Conservation (phyloP, 2,797 vertebrate species). For the Morelia viridis region DNA sequence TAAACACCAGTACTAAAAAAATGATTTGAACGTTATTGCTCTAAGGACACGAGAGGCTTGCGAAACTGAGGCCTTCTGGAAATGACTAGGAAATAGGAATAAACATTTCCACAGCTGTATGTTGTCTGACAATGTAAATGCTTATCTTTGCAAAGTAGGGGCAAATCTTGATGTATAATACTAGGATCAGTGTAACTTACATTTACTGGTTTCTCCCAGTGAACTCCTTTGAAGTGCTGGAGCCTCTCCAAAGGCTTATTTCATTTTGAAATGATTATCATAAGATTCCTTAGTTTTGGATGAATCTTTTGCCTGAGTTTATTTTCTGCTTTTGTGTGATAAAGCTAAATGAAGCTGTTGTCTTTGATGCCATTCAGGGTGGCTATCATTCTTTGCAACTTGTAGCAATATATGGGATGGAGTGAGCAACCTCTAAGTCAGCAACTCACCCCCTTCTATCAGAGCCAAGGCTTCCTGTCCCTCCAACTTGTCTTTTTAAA, state of each 20-base stretch:
- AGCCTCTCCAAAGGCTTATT: slow-evolving; percentile 18
- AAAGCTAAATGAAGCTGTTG: slow-evolving; percentile 17
- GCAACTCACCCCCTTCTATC: neutral
- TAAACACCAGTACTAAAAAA: slow-evolving; percentile 10
- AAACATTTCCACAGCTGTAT: slow-evolving; percentile 6
- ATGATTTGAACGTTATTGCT: slow-evolving; percentile 23
- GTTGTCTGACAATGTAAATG: neutral
- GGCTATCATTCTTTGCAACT: slow-evolving; percentile 38
- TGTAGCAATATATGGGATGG: slow-evolving; percentile 44
- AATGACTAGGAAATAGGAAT: neutral
- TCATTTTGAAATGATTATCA: slow-evolving; percentile 26
- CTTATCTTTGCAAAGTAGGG: slow-evolving; percentile 29
- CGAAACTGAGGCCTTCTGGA: neutral
- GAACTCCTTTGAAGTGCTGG: slow-evolving; percentile 11
- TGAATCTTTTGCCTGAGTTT: neutral
- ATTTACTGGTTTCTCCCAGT: neutral
- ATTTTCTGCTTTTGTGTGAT: slow-evolving; percentile 32
- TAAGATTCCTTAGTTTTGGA: slow-evolving; percentile 15
- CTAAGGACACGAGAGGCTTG: neutral
- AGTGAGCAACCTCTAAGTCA: slow-evolving; percentile 13
- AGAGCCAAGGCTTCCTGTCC: neutral
- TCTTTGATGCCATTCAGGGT: slow-evolving; percentile 46
- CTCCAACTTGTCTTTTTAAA: neutral
- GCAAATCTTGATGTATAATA: neutral
- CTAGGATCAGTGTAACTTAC: slow-evolving; percentile 13